Conservation (phyloP, 35 echinoderm and acorn worm genomes). For the Heliocidaris erythrogramma region DNA sequence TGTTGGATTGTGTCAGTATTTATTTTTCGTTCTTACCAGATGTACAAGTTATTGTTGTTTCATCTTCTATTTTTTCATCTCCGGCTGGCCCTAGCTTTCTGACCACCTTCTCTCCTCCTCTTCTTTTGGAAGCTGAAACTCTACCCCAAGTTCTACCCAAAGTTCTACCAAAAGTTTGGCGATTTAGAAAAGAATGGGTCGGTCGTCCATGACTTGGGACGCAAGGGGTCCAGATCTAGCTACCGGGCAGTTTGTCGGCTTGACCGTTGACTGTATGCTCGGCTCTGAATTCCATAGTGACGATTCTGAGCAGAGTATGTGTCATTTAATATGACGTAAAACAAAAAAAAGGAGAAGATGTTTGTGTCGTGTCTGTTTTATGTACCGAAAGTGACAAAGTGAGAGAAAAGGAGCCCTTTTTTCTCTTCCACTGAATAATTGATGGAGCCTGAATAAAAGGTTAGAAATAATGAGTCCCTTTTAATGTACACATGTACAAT, state of each 20-base stretch:
- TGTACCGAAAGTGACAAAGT: not conserved
- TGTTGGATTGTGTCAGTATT: too few species aligned
- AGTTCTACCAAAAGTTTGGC: not conserved
- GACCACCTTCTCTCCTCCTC: not conserved
- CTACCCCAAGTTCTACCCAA: not conserved
- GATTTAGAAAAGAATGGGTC: not conserved
- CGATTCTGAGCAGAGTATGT: constrained; percentile 10
- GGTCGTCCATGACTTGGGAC: not conserved
- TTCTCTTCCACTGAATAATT: too few species aligned
- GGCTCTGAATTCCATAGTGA: not conserved
- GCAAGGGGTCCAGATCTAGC: not conserved
- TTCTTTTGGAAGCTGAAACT: not conserved
- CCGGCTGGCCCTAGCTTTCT: not conserved
- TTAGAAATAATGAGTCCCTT: too few species aligned
- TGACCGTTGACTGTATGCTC: not conserved
- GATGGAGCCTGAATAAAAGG: too few species aligned
- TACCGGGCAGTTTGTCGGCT: not conserved
- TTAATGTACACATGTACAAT: too few species aligned
- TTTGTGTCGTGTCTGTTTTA: not conserved
- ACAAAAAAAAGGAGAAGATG: not conserved
- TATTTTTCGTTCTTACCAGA: too few species aligned
- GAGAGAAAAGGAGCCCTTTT: too few species aligned
- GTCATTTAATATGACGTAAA: not conserved
- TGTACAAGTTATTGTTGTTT: not conserved
- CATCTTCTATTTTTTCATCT: not conserved